Base-by-base conservation (phyloP, 2,113 vertebrate species). In the Columba livia region DNA sequence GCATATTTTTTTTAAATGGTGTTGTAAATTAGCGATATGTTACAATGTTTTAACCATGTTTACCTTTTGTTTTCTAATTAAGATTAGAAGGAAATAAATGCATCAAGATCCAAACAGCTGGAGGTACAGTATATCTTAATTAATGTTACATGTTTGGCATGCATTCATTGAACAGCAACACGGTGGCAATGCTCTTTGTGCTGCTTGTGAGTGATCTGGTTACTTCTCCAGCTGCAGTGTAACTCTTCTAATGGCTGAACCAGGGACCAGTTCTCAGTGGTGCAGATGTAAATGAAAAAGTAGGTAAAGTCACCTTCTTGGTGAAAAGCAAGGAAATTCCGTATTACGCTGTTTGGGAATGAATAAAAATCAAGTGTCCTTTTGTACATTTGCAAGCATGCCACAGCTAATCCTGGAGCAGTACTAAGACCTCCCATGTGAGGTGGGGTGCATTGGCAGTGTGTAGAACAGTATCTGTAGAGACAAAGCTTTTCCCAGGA, bases 71-170 rank as follows among this genome's bases (percentile, higher is more conserved):
- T 98, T 97, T 95, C 75, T 95, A 77, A 97, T 97, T 96, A 96
- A 98, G 98, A 97, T 97, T 98, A 98, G 95, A 96, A 95, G 93
- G 97, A 95, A 88, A 80, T 89, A 92, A 90, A 90, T 54, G 83
- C 83, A 50, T 54, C 86, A 34, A 81, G 94, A 72, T 90, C 84
- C 82, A 94, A 69, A 79, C 85, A 95, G 81, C 78, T 89, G 62
- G 86, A 98, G 98, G 98, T 98, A 98, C 28, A 89, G 87, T 97
- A 95, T 92, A 18, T 57, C 93, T 97, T 93, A 72, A 72, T 81
- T 73, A 83, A 75, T 9, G 15, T 57, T 65, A 2, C 34, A 18
- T 80, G 40, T 24, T 95, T 92, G 65, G 14, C 51, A 53, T 77
- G 79, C 58, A 11, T 90, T 82, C 4, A 2, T 48, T 66, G 86